phyloP scores from a whole-genome alignment of 1,140 invertebrate genomes.

The Heliothis subflexa region DNA sequence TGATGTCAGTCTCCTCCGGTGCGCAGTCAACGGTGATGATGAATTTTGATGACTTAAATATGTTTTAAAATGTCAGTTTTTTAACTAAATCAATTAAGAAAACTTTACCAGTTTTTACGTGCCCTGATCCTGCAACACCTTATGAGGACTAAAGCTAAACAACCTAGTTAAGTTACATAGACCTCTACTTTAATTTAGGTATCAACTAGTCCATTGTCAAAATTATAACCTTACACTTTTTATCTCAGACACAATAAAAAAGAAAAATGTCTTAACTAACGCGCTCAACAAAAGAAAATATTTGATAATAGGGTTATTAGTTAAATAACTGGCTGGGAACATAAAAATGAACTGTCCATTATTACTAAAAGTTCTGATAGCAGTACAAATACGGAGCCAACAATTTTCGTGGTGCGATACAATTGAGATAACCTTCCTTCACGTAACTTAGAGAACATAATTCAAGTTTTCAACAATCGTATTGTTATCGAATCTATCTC shows the following conservation, averaged over 20 bases:
- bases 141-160: too few relatives aligned
- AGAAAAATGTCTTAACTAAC: conserved; percentile 5
- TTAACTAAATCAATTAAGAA: too few relatives aligned
- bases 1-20: too few relatives aligned
- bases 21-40: too few relatives aligned
- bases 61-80: too few relatives aligned
- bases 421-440: conserved; percentile 58
- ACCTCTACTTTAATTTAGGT: too few relatives aligned
- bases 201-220: background rate
- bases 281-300: conserved; percentile 44
- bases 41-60: too few relatives aligned
- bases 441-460: conserved; percentile 56
- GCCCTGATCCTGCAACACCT: too few relatives aligned
- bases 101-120: too few relatives aligned
- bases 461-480: conserved; percentile 64
- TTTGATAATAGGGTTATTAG: conserved; percentile 32
- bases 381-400: conserved; percentile 43
- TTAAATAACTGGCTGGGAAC: conserved; percentile 36
- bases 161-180: too few relatives aligned
- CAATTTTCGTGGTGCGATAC: conserved; percentile 56
- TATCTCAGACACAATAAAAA: background rate
- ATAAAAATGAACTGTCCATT: conserved; percentile 34
- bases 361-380: conserved; percentile 46
- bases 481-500: conserved; percentile 58
- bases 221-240: background rate